phyloP scores from a whole-genome alignment of 1,140 invertebrate genomes.

The Zaprionus africanus region DNA sequence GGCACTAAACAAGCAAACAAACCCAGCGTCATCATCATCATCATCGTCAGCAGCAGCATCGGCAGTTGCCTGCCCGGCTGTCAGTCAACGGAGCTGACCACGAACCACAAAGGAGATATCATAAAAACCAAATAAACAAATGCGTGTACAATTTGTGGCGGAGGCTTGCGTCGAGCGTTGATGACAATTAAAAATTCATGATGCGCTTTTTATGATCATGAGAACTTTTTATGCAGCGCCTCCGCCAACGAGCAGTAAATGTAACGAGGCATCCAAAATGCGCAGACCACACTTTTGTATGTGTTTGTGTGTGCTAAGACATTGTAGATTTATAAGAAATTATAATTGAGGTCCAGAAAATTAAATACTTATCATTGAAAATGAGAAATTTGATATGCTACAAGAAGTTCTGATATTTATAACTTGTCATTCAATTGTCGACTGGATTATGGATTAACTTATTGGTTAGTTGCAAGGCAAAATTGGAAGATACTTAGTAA shows the following conservation, averaged over 20 bases:
- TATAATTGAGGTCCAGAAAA: too few relatives aligned
- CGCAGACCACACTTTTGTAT: not conserved
- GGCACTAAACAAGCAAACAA: slow-evolving; percentile 69
- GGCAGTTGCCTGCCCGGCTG: slow-evolving; percentile 6
- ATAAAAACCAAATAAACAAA: slow-evolving; percentile 62
- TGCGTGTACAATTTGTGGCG: slow-evolving; percentile 40
- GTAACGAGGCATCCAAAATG: not conserved
- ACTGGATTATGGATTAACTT: not conserved
- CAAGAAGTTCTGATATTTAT: too few relatives aligned
- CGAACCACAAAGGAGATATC: slow-evolving; percentile 42
- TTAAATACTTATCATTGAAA: too few relatives aligned
- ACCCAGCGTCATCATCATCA: slow-evolving; percentile 35
- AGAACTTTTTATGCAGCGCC: slow-evolving; percentile 50
- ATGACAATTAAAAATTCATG: slow-evolving; percentile 69
- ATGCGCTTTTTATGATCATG: slow-evolving; percentile 55
- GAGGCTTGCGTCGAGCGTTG: slow-evolving; percentile 21
- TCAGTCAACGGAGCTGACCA: slow-evolving; percentile 23
- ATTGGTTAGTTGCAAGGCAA: not conserved
- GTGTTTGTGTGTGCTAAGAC: too few relatives aligned
- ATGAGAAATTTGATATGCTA: not conserved
- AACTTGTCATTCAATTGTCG: too few relatives aligned
- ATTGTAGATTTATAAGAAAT: too few relatives aligned
- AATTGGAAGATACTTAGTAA: not conserved
- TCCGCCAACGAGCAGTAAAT: not conserved
- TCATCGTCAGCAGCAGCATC: slow-evolving; percentile 16